phyloP scores from a whole-genome alignment of 2,113 vertebrate species.

The Serilophus lunatus region DNA sequence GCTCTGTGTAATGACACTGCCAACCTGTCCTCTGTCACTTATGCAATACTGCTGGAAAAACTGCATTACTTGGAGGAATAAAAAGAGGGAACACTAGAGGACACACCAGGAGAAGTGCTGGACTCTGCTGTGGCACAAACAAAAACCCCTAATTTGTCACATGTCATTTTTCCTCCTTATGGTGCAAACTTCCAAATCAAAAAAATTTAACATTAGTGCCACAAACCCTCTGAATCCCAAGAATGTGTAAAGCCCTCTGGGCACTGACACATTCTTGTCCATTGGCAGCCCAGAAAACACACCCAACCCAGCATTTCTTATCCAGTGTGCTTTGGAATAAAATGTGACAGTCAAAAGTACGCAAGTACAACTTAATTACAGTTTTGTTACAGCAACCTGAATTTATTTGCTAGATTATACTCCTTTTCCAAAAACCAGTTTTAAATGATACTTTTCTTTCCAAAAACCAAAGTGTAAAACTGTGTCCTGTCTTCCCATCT shows the following conservation, averaged over 20 bases:
- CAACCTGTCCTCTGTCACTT: neutral
- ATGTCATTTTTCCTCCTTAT: neutral
- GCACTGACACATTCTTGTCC: neutral
- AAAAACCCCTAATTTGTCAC: neutral
- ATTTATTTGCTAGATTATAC: neutral
- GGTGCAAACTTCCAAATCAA: neutral
- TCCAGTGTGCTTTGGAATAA: neutral
- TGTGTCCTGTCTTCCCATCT: neutral
- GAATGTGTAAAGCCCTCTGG: neutral
- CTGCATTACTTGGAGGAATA: neutral
- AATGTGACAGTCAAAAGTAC: neutral
- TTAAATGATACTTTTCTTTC: neutral
- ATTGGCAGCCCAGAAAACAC: neutral
- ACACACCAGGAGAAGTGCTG: neutral
- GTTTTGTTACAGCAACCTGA: neutral
- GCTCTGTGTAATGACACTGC: neutral
- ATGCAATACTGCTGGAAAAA: neutral
- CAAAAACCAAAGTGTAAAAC: neutral
- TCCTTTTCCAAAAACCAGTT: neutral
- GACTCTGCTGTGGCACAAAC: neutral
- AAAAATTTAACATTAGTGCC: neutral
- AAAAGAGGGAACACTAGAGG: neutral
- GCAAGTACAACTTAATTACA: neutral
- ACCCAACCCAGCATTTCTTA: neutral
- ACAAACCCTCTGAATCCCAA: neutral